A percentile compares a stretch with the other conserved stretches of the same genome.
These are phyloP conservation scores for Ptychodera flava DNA, from an alignment of 35 echinoderm and acorn worm species.

Conservation along the genomic window DNA sequence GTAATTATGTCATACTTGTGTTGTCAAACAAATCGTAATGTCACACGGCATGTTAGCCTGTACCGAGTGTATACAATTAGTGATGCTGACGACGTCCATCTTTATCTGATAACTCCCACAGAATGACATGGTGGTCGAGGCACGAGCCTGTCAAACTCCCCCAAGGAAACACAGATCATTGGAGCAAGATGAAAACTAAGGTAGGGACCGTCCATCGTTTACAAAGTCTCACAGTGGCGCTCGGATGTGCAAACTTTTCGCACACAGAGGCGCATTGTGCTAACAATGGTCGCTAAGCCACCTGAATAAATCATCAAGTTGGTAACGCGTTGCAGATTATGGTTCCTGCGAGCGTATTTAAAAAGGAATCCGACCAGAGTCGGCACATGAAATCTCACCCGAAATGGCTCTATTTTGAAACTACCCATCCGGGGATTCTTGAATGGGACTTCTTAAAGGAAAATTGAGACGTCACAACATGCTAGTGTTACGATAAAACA, in stretches of 20 bases:
- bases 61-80: background rate
- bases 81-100: background rate
- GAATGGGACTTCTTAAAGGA: background rate
- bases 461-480: no score
- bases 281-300: background rate
- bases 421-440: background rate
- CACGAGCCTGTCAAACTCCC: conserved; percentile 80
- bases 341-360: background rate
- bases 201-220: conserved; percentile 13
- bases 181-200: conserved; percentile 91
- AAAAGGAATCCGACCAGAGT: background rate
- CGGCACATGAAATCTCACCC: background rate
- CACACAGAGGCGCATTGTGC: no score
- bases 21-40: background rate
- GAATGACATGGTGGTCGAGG: conserved; percentile 87
- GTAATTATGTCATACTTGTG: background rate
- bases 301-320: background rate
- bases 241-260: no score
- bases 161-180: conserved; percentile 80
- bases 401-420: background rate
- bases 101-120: conserved; percentile 3
- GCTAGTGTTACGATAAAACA: no score
- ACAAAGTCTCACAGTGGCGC: background rate
- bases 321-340: background rate
- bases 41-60: background rate